Conservation (phyloP, 2,113 vertebrate genomes). For the Proterorhinus semilunaris region DNA sequence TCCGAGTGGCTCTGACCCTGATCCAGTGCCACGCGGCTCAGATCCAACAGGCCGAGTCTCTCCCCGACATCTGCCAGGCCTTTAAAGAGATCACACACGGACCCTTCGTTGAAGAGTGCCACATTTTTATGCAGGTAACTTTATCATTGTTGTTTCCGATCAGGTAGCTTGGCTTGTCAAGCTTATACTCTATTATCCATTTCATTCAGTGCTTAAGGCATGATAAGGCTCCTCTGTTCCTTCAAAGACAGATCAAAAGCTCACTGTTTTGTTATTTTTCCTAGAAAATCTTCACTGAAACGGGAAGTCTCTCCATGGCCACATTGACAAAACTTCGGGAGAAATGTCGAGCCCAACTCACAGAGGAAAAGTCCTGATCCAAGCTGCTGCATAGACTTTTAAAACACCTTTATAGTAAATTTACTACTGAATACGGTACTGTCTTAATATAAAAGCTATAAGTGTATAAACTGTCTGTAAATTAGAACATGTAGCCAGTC, state of each 20-base stretch:
- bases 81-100: conserved; percentile 90
- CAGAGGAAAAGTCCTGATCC: conserved; percentile 69
- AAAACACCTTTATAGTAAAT: conserved; percentile 17
- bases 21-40: conserved; percentile 87
- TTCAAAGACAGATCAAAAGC: background rate
- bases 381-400: background rate
- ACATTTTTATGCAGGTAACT: conserved; percentile 89
- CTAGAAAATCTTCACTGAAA: conserved; percentile 91
- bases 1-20: conserved; percentile 91
- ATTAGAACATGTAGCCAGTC: conserved; percentile 15
- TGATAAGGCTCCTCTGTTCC: too few species aligned
- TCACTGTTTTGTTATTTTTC: conserved; percentile 1
- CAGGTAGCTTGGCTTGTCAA: too few species aligned
- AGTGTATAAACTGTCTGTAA: conserved; percentile 26
- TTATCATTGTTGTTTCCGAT: background rate
- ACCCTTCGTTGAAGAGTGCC: conserved; percentile 85
- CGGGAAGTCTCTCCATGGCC: conserved; percentile 83
- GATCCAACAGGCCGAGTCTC: conserved; percentile 82
- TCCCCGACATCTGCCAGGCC: conserved; percentile 87
- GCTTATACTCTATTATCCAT: too few species aligned
- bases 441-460: background rate
- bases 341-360: conserved; percentile 74
- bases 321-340: conserved; percentile 84
- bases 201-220: too few species aligned
- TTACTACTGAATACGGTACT: conserved; percentile 12